Evolutionary conservation across 35 echinoderm and acorn worm genomes (phyloP).

Genomic region (Heliocidaris tuberculata): DNA sequence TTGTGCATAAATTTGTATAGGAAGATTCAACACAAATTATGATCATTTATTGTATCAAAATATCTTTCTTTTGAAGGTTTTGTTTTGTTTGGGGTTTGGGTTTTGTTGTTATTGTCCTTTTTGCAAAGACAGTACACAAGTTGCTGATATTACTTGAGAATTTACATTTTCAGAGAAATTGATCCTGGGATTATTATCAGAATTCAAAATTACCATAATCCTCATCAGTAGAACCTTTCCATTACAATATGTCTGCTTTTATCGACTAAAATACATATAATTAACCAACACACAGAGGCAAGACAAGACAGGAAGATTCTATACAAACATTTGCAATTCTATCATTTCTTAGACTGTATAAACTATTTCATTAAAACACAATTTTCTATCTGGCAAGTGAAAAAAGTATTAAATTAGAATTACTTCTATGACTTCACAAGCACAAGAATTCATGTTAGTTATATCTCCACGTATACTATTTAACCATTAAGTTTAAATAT

Average conservation of each 20-base stretch:
- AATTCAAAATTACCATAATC: too few relatives aligned
- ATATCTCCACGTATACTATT: neutral
- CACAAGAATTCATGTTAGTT: neutral
- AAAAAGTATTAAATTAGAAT: neutral
- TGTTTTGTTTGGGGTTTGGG: too few relatives aligned
- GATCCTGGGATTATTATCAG: too few relatives aligned
- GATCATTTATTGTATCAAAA: too few relatives aligned
- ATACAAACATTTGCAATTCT: neutral
- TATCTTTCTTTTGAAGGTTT: too few relatives aligned
- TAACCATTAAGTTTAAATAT: neutral
- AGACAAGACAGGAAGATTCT: constrained; percentile 16
- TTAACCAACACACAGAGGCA: neutral
- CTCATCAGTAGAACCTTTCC: too few relatives aligned
- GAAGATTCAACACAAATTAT: too few relatives aligned
- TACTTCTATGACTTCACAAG: neutral
- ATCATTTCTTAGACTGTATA: neutral
- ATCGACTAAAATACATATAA: neutral
- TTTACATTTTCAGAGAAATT: too few relatives aligned
- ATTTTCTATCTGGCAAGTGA: neutral
- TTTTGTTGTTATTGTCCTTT: too few relatives aligned
- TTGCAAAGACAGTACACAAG: too few relatives aligned
- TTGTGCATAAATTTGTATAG: too few relatives aligned
- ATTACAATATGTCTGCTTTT: neutral
- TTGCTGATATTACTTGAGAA: too few relatives aligned
- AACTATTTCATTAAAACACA: neutral